These are phyloP conservation scores for Heptranchias perlo DNA, from an alignment of 2,113 vertebrate genomes.

Conservation along the genomic window DNA sequence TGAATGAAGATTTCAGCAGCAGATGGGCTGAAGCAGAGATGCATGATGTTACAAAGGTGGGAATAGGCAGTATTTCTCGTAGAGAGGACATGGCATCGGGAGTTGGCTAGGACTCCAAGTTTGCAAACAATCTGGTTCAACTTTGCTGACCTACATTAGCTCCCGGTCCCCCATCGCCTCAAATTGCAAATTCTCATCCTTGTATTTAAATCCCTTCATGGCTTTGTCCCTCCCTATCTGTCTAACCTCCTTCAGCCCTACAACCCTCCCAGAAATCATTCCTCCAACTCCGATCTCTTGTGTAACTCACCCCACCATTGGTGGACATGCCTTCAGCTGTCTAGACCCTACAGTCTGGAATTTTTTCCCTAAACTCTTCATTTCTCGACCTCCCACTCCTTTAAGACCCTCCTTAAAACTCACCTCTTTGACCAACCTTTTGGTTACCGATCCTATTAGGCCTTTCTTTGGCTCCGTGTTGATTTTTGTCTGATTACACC, in stretches of 20 bases:
- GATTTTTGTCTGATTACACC: too few relatives aligned
- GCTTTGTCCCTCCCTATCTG: not conserved
- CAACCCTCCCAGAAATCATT: not conserved
- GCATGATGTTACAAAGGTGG: not conserved
- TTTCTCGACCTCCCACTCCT: not conserved
- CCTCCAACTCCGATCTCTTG: not conserved
- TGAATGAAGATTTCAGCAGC: not conserved
- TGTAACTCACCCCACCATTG: too few relatives aligned
- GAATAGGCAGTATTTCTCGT: not conserved
- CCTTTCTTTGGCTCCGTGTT: not conserved
- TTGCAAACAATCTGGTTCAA: not conserved
- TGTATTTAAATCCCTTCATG: too few relatives aligned
- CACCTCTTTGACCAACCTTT: not conserved
- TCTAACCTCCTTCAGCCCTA: not conserved
- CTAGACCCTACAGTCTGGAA: not conserved
- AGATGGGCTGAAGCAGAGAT: not conserved
- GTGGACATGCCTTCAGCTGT: not conserved
- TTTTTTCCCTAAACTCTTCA: not conserved
- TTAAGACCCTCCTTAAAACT: not conserved
- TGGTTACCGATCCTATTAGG: not conserved
- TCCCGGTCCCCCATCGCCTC: not conserved
- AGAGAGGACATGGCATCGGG: not conserved
- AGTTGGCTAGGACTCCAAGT: not conserved
- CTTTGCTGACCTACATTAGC: not conserved
- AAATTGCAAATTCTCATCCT: not conserved